A percentile compares a stretch with the other conserved stretches of the same genome.
These are phyloP conservation scores for Pelvicachromis taeniatus DNA, from an alignment of 2,113 vertebrate genomes.

Conservation along the genomic window DNA sequence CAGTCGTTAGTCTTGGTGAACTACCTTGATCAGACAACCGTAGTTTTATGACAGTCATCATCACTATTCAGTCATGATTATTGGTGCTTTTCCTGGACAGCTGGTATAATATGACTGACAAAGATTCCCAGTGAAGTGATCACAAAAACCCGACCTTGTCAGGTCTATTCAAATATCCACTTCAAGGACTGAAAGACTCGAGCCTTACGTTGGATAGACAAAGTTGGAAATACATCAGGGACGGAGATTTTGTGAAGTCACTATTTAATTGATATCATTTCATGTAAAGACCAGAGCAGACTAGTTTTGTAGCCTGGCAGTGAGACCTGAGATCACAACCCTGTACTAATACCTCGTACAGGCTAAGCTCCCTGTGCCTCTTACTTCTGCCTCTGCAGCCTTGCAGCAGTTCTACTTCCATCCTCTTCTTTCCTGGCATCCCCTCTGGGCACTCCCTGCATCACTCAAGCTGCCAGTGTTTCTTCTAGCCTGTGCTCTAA, in stretches of 20 bases:
- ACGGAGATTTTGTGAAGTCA: background rate
- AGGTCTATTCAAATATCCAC: background rate
- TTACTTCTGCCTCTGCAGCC: too few relatives aligned
- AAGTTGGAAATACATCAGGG: rapidly evolving
- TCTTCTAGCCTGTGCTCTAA: too few relatives aligned
- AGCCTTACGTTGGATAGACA: background rate
- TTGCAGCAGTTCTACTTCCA: too few relatives aligned
- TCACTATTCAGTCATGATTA: slow-evolving; percentile 69
- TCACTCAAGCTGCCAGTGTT: too few relatives aligned
- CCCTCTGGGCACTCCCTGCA: too few relatives aligned
- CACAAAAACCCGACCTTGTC: background rate
- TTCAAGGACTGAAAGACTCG: background rate
- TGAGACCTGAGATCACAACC: background rate
- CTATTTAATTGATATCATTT: background rate
- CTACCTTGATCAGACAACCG: slow-evolving; percentile 74
- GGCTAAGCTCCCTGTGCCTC: too few relatives aligned
- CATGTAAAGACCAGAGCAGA: background rate
- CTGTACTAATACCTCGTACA: background rate
- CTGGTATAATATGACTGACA: slow-evolving; percentile 35
- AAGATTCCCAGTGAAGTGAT: slow-evolving; percentile 30
- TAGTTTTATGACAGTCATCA: slow-evolving; percentile 69
- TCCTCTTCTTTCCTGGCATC: too few relatives aligned
- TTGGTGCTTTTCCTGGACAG: slow-evolving; percentile 42
- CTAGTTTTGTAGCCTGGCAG: background rate
- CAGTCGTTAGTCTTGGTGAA: slow-evolving; percentile 67